These are phyloP conservation scores for Drosophila repleta DNA, from an alignment of 1,140 invertebrate genomes.

Conservation along the genomic window DNA sequence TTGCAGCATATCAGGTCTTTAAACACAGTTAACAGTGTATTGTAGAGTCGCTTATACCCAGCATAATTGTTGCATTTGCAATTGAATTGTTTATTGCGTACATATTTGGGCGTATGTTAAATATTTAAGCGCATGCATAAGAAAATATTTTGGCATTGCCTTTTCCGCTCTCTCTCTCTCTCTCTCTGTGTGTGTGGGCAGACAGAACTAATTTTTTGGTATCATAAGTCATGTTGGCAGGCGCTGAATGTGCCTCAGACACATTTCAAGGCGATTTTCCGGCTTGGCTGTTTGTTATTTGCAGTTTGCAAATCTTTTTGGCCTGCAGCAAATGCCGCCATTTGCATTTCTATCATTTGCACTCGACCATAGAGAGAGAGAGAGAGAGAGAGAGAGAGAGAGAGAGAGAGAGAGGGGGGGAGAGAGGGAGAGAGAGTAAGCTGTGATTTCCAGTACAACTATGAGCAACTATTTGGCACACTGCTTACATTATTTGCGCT, in stretches of 20 bases:
- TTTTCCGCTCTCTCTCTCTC: background rate
- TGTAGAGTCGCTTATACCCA: background rate
- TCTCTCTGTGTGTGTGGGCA: constrained; percentile 42
- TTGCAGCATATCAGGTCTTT: too few species aligned
- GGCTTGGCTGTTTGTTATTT: constrained; percentile 50
- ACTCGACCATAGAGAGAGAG: constrained; percentile 4
- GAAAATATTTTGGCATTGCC: constrained; percentile 30
- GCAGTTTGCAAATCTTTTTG: constrained; percentile 35
- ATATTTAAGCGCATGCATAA: constrained; percentile 32
- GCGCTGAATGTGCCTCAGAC: constrained; percentile 64
- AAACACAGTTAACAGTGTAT: background rate
- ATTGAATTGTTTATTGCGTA: constrained; percentile 17
- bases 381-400: background rate
- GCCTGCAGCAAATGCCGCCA: constrained; percentile 42
- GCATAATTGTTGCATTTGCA: background rate
- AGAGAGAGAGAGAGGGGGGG: background rate
- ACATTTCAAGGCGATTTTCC: constrained; percentile 76
- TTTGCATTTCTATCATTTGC: constrained; percentile 37
- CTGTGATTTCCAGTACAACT: constrained; percentile 16
- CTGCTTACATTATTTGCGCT: constrained; percentile 43
- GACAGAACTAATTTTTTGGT: constrained; percentile 47
- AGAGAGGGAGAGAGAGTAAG: background rate
- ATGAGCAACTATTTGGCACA: constrained; percentile 65
- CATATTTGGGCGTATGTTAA: constrained; percentile 21
- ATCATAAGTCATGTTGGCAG: constrained; percentile 64